Evolutionary conservation across 2,888 invertebrate species (phyloP), one percentile per base, ranked within the genome.

Genomic region (Pristionchus exspectatus): DNA sequence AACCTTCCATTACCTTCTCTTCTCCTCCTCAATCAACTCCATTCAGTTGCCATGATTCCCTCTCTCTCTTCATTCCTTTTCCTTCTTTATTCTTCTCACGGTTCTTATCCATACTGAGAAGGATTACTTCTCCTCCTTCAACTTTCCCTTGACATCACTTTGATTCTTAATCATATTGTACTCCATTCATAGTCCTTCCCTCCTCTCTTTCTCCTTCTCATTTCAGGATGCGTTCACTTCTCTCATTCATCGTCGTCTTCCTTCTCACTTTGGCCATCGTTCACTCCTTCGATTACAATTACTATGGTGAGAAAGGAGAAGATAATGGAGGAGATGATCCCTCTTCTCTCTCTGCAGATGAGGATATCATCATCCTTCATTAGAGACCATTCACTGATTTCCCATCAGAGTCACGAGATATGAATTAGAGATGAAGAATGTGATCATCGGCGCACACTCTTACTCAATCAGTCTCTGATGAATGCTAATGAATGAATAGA

Each of bases 101-200:
- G 30, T 12, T 30, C 30, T 72, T 72, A 9, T 16, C 30, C 69
- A 30, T 16, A 72, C 33, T 72, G 69, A 30, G 69, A 63, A 63
- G 63, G 63, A 72, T 72, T 72, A 72, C 69, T 72, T 72, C 18
- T 72, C 14, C 69, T 33, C 7, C 33, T 72, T 12, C 69, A 72
- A 72, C 2, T 63, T 24, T 59, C 59, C 59, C 59, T 69, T 30
- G 12, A 72, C 69, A 72, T 72, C 69, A 77, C 30, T 77, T 44
- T 77, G 77, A 77, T 77, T 77, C 77, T 24, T 18, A 44, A 72
- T 72, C 72, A 72, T 33, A 44, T 38, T 77, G 77, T 77, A 77
- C 44, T 77, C 77, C 44, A 27, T 7, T 77, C 77, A 24, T 77
- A 4, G 7, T 74, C 38, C 74, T 21, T 38, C 74, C 30, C 30